Evolutionary conservation across 2,113 vertebrate species (phyloP), one percentile per base, ranked within the genome.

Genomic region (Tetraodon nigroviridis): DNA sequence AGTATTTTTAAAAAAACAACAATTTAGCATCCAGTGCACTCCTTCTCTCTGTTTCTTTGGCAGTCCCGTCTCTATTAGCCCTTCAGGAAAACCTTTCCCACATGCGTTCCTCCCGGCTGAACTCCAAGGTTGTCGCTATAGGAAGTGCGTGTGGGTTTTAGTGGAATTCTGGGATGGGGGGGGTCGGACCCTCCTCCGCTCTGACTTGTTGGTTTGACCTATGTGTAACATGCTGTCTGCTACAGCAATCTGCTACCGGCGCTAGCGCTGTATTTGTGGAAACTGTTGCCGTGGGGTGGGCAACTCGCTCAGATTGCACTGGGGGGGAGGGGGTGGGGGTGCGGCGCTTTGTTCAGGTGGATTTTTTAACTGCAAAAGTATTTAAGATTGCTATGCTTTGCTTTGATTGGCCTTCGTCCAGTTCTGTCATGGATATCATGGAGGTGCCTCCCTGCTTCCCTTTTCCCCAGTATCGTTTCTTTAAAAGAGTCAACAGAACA

Each of bases 81-180:
- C 44, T n/a, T 46, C 14, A n/a, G 44, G 44, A n/a, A 46, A 46
- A n/a, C 6, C 5, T 56, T 67, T 60, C 40, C 52, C 63, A 65
- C 54, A 3, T 51, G 17, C 54, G 60, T 50, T 55, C 61, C 29
- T 51, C 44, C 40, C 66, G 51, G 55, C 53, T 80, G 69, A 80
- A 80, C 80, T 66, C 29, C 15, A 56, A 71, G 80, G 78, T 70
- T 71, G 73, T 76, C 71, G 45, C 61, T 79, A 77, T 81, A 85
- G 78, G 80, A 88, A 78, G 82, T 83, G 79, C 68, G 80, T 83
- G 87, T 87, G 86, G 83, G 81, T 81, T 80, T 74, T 50, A n/a
- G 75, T 84, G 77, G 84, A 90, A 89, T 89, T 87, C 69, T 82
- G 76, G 73, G 69, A 80, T 74, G 57, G 84, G 80, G 83, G n/a